Percentiles rank a stretch among this genome's conserved stretches.
Evolutionary conservation across 2,797 vertebrate genomes (phyloP).

Genomic region (Oryzias dopingdopingensis): DNA sequence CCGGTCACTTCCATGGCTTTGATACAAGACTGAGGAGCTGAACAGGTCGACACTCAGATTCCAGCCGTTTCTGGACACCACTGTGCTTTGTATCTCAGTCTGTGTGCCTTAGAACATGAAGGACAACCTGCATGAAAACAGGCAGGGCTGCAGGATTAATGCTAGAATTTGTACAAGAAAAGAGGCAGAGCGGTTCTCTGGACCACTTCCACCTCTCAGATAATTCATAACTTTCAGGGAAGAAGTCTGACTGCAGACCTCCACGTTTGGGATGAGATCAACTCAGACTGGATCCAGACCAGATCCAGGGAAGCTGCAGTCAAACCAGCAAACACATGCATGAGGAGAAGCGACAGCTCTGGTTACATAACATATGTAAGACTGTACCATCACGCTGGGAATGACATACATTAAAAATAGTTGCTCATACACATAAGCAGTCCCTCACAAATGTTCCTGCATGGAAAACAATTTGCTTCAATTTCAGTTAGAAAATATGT

Average conservation of each 20-base stretch:
- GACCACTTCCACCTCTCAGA: slow-evolving; percentile 56
- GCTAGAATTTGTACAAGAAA: slow-evolving; percentile 56
- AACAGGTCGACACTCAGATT: slow-evolving; percentile 48
- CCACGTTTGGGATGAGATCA: slow-evolving; percentile 47
- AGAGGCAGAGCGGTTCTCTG: slow-evolving; percentile 59
- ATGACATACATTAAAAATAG: slow-evolving; percentile 83
- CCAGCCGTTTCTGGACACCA: slow-evolving; percentile 52
- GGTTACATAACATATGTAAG: slow-evolving; percentile 85
- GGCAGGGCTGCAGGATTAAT: slow-evolving; percentile 49
- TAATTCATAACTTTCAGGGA: slow-evolving; percentile 50
- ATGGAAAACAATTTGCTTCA: slow-evolving; percentile 83
- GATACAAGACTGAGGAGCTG: slow-evolving; percentile 47
- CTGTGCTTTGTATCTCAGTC: slow-evolving; percentile 62
- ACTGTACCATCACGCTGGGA: slow-evolving; percentile 86
- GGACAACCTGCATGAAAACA: slow-evolving; percentile 58
- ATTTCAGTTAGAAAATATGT: slow-evolving; percentile 84
- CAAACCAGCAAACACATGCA: slow-evolving; percentile 57
- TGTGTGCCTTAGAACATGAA: slow-evolving; percentile 55
- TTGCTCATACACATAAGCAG: slow-evolving; percentile 85
- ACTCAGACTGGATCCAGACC: slow-evolving; percentile 48
- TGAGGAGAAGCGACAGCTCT: slow-evolving; percentile 67
- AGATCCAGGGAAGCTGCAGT: slow-evolving; percentile 53
- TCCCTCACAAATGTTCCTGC: slow-evolving; percentile 82
- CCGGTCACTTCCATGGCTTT: slow-evolving; percentile 62
- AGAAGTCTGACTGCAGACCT: slow-evolving; percentile 58